These are phyloP conservation scores for Ia io DNA, from an alignment of 2,113 vertebrate species.

Conservation along the genomic window DNA sequence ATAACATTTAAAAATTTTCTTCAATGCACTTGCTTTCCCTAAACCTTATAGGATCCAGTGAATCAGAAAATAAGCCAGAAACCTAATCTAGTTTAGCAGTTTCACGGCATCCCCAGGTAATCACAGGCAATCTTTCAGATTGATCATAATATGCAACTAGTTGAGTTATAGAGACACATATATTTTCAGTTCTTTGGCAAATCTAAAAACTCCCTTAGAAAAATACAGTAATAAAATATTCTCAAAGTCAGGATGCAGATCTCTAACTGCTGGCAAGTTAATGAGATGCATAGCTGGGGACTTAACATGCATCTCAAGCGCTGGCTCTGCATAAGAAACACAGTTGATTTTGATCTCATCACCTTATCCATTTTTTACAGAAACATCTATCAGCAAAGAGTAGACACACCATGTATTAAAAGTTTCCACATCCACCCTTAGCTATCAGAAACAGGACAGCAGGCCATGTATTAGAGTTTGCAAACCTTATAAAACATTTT, in stretches of 20 bases:
- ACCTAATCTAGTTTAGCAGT: constrained; percentile 66
- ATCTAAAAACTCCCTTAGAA: constrained; percentile 54
- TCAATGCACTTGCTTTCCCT: not conserved
- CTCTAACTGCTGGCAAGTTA: constrained; percentile 63
- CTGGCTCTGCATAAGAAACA: constrained; percentile 44
- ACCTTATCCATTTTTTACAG: constrained; percentile 66
- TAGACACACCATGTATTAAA: constrained; percentile 71
- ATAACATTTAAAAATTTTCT: constrained; percentile 15
- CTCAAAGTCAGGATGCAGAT: constrained; percentile 66
- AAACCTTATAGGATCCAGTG: constrained; percentile 64
- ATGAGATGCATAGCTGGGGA: constrained; percentile 72
- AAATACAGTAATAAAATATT: constrained; percentile 73
- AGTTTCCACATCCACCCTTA: constrained; percentile 52
- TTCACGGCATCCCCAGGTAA: constrained; percentile 66
- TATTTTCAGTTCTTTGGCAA: constrained; percentile 71
- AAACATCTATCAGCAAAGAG: constrained; percentile 70
- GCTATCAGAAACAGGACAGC: constrained; percentile 65
- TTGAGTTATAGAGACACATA: constrained; percentile 64
- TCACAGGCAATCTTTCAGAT: constrained; percentile 77
- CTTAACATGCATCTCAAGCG: constrained; percentile 57
- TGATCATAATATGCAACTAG: constrained; percentile 77
- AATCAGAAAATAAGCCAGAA: constrained; percentile 79
- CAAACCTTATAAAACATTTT: constrained; percentile 69
- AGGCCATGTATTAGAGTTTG: constrained; percentile 52
- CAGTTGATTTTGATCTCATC: constrained; percentile 70